phyloP scores from a whole-genome alignment of 2,797 vertebrate species.

The Falco novaeseelandiae region DNA sequence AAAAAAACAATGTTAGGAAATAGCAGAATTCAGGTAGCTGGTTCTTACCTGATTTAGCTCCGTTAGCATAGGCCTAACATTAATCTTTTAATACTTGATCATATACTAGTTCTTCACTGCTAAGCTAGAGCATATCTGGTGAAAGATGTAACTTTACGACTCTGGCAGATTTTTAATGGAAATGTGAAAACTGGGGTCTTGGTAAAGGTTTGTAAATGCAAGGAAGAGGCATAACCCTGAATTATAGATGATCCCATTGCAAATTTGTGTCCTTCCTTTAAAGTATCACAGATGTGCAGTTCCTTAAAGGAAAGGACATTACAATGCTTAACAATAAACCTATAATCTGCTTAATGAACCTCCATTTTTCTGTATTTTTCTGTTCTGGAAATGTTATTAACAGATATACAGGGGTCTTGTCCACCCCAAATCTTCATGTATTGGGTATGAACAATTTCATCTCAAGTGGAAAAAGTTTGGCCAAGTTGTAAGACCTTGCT shows the following conservation, averaged over 20 bases:
- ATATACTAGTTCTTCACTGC: not conserved
- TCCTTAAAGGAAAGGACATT: not conserved
- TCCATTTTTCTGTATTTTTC: not conserved
- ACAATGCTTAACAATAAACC: not conserved
- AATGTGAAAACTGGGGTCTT: not conserved
- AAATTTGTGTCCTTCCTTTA: not conserved
- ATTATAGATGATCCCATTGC: not conserved
- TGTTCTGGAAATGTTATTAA: not conserved
- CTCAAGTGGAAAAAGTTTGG: not conserved
- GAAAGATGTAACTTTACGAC: not conserved
- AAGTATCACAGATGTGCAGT: not conserved
- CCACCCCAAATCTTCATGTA: not conserved
- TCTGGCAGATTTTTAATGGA: not conserved
- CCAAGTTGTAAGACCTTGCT: not conserved
- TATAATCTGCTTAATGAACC: not conserved
- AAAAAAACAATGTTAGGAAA: not conserved
- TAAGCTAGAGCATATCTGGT: not conserved
- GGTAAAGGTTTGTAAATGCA: not conserved
- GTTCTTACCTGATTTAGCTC: not conserved
- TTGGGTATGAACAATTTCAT: not conserved
- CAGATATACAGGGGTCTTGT: not conserved
- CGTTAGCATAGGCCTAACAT: not conserved
- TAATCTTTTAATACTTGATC: not conserved
- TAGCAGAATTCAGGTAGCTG: not conserved
- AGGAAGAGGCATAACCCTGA: not conserved